Percentiles rank a stretch among this genome's conserved stretches.
Evolutionary conservation across 2,797 vertebrate species (phyloP).

Genomic region (Pantherophis vulpinus): DNA sequence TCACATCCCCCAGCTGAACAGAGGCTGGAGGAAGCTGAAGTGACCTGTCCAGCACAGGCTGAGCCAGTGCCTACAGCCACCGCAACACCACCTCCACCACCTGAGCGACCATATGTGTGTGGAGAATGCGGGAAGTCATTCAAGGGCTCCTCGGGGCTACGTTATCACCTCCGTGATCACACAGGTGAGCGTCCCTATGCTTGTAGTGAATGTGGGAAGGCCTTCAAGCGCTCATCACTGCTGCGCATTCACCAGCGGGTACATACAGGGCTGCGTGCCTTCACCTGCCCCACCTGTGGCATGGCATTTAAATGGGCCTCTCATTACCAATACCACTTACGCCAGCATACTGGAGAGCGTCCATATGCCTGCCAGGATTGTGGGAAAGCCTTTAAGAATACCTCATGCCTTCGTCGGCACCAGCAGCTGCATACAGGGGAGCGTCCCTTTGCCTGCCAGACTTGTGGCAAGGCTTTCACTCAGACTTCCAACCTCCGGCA

Average conservation of each 20-base stretch:
- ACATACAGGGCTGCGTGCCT: conserved; percentile 70
- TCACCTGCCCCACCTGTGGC: conserved; percentile 69
- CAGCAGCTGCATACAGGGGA: conserved; percentile 69
- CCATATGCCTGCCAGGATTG: conserved; percentile 67
- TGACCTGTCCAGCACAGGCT: conserved; percentile 74
- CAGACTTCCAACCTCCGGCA: conserved; percentile 92
- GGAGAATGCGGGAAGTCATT: conserved; percentile 72
- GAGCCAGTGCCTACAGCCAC: rapidly evolving
- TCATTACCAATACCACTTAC: conserved; percentile 70
- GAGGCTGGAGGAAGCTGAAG: conserved; percentile 85
- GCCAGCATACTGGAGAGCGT: conserved; percentile 68
- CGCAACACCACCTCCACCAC: conserved; percentile 76
- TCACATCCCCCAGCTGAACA: conserved; percentile 80
- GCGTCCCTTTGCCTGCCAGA: conserved; percentile 64
- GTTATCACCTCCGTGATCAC: conserved; percentile 70
- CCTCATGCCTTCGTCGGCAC: conserved; percentile 69
- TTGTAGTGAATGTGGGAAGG: conserved; percentile 73
- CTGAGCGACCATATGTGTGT: conserved; percentile 73
- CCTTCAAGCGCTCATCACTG: conserved; percentile 90
- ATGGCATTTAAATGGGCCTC: conserved; percentile 72
- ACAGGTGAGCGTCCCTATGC: conserved; percentile 68
- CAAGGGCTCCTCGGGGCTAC: conserved; percentile 71
- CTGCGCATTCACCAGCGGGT: conserved; percentile 88
- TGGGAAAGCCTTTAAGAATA: conserved; percentile 71
- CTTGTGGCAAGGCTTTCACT: conserved; percentile 72